These are phyloP conservation scores for Ammodytes marinus DNA, from an alignment of 2,113 vertebrate species.

Conservation along the genomic window DNA sequence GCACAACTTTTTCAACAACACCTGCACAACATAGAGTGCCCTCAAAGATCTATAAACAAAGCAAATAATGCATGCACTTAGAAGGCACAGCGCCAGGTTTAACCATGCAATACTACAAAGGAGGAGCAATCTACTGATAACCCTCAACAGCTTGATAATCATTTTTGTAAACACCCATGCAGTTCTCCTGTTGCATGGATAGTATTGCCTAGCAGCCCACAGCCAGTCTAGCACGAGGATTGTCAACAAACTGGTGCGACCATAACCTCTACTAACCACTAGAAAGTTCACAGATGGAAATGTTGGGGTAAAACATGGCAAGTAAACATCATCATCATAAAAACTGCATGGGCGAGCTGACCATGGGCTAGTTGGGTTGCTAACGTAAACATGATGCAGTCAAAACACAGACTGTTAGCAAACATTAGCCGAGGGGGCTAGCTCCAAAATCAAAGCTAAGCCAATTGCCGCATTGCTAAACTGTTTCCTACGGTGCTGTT, in stretches of 20 bases:
- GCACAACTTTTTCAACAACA: neutral
- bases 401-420: slow-evolving; percentile 79
- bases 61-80: slow-evolving; percentile 30
- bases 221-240: neutral
- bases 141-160: neutral
- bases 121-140: neutral
- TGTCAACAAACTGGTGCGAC: neutral
- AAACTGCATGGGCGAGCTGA: slow-evolving; percentile 34
- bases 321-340: slow-evolving; percentile 18
- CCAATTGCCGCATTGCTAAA: slow-evolving; percentile 14
- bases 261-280: neutral
- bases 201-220: neutral
- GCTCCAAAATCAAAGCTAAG: slow-evolving; percentile 33
- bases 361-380: slow-evolving; percentile 52
- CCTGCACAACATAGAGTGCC: neutral
- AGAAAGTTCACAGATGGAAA: neutral
- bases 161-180: neutral
- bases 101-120: neutral
- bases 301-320: accelerated
- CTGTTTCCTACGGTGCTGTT: slow-evolving; percentile 34
- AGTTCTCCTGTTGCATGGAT: neutral
- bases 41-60: slow-evolving; percentile 48
- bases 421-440: slow-evolving; percentile 74
- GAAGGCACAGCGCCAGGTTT: neutral
- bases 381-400: slow-evolving; percentile 80